Evolutionary conservation across 1,140 invertebrate species (phyloP).

Genomic region (Plodia interpunctella): DNA sequence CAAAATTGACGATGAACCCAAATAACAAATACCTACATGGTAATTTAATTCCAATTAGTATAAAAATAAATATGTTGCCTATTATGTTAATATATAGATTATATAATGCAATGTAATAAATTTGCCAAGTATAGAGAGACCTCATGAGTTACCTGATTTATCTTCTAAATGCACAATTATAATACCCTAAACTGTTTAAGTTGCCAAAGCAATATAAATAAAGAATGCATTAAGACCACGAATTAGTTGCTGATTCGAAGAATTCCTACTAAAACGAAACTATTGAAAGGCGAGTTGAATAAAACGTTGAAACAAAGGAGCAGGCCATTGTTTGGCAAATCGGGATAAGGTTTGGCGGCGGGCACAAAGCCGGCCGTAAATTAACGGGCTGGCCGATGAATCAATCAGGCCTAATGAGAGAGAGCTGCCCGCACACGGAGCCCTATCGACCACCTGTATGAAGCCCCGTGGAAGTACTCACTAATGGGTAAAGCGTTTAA

Average conservation of each 20-base stretch:
- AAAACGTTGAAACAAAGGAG: slow-evolving; percentile 30
- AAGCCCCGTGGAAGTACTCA: neutral
- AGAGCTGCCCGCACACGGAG: slow-evolving; percentile 52
- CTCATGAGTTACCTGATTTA: too few relatives aligned
- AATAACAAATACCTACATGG: too few relatives aligned
- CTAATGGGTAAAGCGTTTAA: neutral
- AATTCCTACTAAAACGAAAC: neutral
- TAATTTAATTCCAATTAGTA: too few relatives aligned
- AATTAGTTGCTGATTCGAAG: neutral
- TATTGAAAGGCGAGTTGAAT: slow-evolving; percentile 4
- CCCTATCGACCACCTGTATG: slow-evolving; percentile 16
- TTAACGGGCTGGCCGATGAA: slow-evolving; percentile 60
- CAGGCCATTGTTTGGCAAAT: slow-evolving; percentile 42
- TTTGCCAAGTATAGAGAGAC: too few relatives aligned
- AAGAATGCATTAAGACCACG: too few relatives aligned
- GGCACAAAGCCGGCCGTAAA: slow-evolving; percentile 49
- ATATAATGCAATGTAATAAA: too few relatives aligned
- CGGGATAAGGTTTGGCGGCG: slow-evolving; percentile 27
- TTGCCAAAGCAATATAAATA: too few relatives aligned
- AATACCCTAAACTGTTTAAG: too few relatives aligned
- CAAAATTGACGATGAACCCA: too few relatives aligned
- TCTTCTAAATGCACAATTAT: too few relatives aligned
- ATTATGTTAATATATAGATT: too few relatives aligned
- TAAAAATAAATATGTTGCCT: neutral
- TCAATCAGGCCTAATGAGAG: slow-evolving; percentile 65